Conservation (phyloP, 2,797 vertebrate species). For the Cygnus olor region DNA sequence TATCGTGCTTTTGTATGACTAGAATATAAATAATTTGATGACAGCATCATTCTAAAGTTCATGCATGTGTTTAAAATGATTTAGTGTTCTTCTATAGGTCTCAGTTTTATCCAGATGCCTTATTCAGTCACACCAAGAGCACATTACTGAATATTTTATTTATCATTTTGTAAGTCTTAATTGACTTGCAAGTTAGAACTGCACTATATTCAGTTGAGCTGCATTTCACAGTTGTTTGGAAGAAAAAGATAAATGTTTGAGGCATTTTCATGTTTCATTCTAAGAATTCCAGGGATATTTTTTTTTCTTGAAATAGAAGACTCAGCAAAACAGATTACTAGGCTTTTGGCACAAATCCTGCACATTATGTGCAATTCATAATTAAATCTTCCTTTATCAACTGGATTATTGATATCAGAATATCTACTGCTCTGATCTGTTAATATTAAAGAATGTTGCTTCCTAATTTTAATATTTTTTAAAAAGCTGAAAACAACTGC, state of each 20-base stretch:
- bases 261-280: not conserved
- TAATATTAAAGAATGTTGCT: not conserved
- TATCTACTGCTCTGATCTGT: not conserved
- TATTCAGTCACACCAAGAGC: slow-evolving; percentile 35
- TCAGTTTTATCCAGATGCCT: slow-evolving; percentile 32
- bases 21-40: slow-evolving; percentile 21
- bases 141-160: slow-evolving; percentile 22
- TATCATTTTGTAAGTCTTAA: slow-evolving; percentile 11
- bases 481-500: not conserved
- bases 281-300: not conserved
- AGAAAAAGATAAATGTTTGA: not conserved
- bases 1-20: slow-evolving; percentile 8
- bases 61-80: slow-evolving; percentile 43
- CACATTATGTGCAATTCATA: not conserved
- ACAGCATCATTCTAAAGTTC: slow-evolving; percentile 51
- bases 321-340: not conserved
- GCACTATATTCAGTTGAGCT: not conserved
- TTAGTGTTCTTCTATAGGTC: slow-evolving; percentile 12
- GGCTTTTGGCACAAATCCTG: not conserved
- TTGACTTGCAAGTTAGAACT: not conserved
- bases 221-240: not conserved
- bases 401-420: not conserved
- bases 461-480: not conserved
- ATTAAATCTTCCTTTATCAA: not conserved
- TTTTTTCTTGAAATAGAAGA: not conserved